Evolutionary conservation across 2,888 invertebrate genomes (phyloP).

Genomic region (Kuschelorhynchus macadamiae): DNA sequence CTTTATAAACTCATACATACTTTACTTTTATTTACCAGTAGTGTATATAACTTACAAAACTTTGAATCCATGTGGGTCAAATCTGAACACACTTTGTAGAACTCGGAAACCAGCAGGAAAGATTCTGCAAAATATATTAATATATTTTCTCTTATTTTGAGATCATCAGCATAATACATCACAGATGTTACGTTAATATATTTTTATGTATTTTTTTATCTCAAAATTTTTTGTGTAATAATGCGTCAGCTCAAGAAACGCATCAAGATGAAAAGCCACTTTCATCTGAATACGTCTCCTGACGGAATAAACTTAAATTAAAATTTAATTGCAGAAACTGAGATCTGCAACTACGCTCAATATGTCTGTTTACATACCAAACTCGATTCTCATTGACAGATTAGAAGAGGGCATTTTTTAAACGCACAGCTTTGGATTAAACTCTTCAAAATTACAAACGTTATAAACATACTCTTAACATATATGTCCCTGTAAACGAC

Average conservation of each 20-base stretch:
- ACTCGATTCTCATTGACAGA: slow-evolving; percentile 24
- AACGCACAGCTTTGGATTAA: not conserved
- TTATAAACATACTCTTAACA: too few relatives aligned
- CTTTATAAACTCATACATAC: too few relatives aligned
- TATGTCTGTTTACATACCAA: slow-evolving; percentile 41
- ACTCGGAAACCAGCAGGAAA: slow-evolving; percentile 6
- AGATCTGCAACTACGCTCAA: slow-evolving; percentile 48
- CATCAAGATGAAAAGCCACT: not conserved
- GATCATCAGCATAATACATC: slow-evolving; percentile 77
- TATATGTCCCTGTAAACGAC: too few relatives aligned
- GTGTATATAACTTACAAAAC: too few relatives aligned
- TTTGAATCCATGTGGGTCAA: too few relatives aligned
- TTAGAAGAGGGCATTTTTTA: slow-evolving; percentile 35
- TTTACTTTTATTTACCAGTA: too few relatives aligned
- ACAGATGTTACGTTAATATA: slow-evolving; percentile 73
- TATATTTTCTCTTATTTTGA: slow-evolving; percentile 53
- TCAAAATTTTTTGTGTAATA: slow-evolving; percentile 25
- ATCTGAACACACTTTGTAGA: too few relatives aligned
- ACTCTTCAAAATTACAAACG: too few relatives aligned
- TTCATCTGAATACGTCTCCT: not conserved
- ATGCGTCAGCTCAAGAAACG: not conserved
- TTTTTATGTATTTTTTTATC: slow-evolving; percentile 39
- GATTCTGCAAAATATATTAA: slow-evolving; percentile 51
- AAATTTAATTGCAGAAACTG: slow-evolving; percentile 45
- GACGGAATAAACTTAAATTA: slow-evolving; percentile 13